phyloP scores from a whole-genome alignment of 2,113 vertebrate genomes.

The Microtus oregoni region DNA sequence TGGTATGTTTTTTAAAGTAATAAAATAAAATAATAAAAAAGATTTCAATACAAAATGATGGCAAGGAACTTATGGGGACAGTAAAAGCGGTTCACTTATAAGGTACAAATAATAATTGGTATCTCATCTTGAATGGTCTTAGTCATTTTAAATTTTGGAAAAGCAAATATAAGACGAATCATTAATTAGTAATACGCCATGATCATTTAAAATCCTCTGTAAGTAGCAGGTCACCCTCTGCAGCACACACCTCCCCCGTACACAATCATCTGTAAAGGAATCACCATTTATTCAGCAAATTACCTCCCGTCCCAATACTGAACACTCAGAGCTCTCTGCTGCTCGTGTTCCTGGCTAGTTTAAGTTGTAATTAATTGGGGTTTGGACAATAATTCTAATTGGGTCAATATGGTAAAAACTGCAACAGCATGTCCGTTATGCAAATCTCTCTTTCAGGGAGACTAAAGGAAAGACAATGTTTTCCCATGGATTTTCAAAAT shows the following conservation, averaged over 20 bases:
- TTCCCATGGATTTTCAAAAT: slow-evolving; percentile 47
- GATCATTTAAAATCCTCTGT: neutral
- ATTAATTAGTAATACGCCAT: slow-evolving; percentile 2
- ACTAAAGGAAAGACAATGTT: slow-evolving; percentile 3
- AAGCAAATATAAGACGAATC: slow-evolving; percentile 30
- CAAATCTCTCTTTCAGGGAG: neutral
- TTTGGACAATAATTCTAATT: slow-evolving; percentile 53
- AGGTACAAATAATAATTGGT: neutral
- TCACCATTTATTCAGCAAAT: slow-evolving; percentile 24
- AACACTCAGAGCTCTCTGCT: slow-evolving; percentile 10
- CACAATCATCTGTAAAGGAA: neutral
- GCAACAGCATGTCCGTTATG: neutral
- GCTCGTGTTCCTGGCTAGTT: neutral
- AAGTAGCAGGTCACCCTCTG: neutral
- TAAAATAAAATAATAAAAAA: no score
- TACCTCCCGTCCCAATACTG: neutral
- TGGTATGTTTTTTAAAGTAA: no score
- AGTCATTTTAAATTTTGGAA: slow-evolving; percentile 37
- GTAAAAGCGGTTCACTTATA: neutral
- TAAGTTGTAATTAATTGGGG: slow-evolving; percentile 28
- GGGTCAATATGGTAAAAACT: slow-evolving; percentile 22
- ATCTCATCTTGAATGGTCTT: neutral
- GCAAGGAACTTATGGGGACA: neutral
- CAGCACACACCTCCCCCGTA: neutral
- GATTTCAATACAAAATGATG: slow-evolving; percentile 40